phyloP scores from a whole-genome alignment of 2,797 vertebrate species.

The Benthosema pterotum region DNA sequence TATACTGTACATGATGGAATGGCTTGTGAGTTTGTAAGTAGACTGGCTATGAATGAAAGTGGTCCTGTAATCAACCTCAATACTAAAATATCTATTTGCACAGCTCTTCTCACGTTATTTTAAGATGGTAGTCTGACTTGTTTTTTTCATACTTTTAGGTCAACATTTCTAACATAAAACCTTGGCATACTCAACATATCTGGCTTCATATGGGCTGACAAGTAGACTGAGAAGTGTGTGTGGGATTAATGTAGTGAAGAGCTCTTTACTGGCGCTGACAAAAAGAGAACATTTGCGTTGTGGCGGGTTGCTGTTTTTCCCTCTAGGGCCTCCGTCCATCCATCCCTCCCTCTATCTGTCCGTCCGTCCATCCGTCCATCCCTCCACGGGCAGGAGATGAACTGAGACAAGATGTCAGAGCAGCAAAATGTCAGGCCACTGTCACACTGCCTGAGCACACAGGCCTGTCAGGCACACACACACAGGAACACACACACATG shows the following conservation, averaged over 20 bases:
- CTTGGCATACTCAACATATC: too few relatives aligned
- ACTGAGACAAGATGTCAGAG: conserved; percentile 83
- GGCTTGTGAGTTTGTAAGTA: too few relatives aligned
- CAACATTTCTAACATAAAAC: too few relatives aligned
- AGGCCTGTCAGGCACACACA: conserved; percentile 60
- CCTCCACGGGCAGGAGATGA: conserved; percentile 74
- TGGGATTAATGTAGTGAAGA: conserved; percentile 76
- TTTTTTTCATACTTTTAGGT: too few relatives aligned
- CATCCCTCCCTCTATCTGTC: conserved; percentile 20
- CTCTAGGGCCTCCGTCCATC: conserved; percentile 73
- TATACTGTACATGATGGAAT: too few relatives aligned
- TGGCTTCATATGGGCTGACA: too few relatives aligned
- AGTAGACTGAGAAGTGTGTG: conserved; percentile 7
- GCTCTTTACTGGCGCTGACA: conserved; percentile 73
- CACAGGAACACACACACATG: conserved; percentile 22
- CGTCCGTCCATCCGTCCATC: conserved; percentile 76
- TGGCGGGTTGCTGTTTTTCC: conserved; percentile 69
- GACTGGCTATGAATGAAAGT: too few relatives aligned
- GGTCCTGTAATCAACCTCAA: too few relatives aligned
- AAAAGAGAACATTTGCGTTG: conserved; percentile 79
- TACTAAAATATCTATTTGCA: too few relatives aligned
- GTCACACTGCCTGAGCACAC: conserved; percentile 69
- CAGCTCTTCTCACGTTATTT: too few relatives aligned
- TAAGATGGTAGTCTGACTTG: too few relatives aligned
- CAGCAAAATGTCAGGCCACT: conserved; percentile 75